These are phyloP conservation scores for Dromaius novaehollandiae DNA, from an alignment of 2,113 vertebrate genomes.

Conservation along the genomic window DNA sequence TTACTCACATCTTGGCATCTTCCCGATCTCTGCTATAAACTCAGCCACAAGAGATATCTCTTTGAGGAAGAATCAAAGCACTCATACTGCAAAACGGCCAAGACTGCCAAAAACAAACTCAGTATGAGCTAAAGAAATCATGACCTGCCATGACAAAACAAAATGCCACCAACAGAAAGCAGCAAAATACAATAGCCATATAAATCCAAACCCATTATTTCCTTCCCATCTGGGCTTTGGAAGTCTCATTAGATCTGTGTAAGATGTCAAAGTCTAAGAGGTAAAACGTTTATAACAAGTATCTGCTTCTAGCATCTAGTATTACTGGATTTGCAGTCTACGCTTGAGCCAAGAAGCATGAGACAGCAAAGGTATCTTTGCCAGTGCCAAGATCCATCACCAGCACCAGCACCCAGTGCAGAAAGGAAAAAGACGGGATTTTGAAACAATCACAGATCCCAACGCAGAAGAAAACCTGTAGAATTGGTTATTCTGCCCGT, in stretches of 20 bases:
- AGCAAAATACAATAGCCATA: not conserved
- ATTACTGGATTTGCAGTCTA: not conserved
- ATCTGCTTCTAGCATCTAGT: not conserved
- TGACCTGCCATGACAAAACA: not conserved
- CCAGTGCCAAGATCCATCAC: not conserved
- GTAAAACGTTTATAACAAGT: not conserved
- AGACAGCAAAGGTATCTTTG: accelerated
- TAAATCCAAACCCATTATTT: not conserved
- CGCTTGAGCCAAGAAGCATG: not conserved
- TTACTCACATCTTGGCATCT: not conserved
- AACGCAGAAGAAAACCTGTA: not conserved
- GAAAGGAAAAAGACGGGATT: accelerated
- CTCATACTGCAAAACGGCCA: accelerated
- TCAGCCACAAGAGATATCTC: not conserved
- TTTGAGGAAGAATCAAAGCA: not conserved
- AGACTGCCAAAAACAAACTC: not conserved
- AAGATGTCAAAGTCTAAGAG: not conserved
- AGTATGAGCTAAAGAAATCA: not conserved
- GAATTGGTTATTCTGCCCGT: not conserved
- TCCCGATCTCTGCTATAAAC: not conserved
- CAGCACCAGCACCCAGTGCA: not conserved
- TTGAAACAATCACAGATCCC: not conserved
- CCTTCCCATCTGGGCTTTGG: not conserved
- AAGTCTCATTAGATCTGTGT: not conserved
- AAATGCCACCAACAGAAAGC: not conserved